Evolutionary conservation across 2,797 vertebrate species (phyloP).

Genomic region (Enteromius thamalakanensis): DNA sequence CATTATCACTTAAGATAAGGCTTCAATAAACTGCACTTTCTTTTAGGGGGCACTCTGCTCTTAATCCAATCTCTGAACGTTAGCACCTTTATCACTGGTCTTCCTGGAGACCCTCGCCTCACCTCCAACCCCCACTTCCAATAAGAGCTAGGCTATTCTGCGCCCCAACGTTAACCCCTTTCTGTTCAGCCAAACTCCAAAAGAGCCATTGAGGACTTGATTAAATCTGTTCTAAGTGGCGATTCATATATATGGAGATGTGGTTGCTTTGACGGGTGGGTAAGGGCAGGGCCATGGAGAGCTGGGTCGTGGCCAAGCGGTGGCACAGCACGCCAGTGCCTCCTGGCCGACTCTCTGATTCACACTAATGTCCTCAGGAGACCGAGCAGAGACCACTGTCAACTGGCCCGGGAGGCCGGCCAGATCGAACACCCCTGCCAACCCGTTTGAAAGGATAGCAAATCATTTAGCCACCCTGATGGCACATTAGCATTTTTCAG

Average conservation of each 20-base stretch:
- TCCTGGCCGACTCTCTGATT: conserved; percentile 74
- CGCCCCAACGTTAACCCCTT: conserved; percentile 37
- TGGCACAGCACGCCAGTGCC: conserved; percentile 68
- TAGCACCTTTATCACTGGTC: conserved; percentile 75
- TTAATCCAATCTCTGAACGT: conserved; percentile 79
- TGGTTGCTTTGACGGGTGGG: neutral
- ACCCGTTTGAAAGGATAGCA: conserved; percentile 78
- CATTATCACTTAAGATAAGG: conserved; percentile 81
- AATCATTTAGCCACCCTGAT: conserved; percentile 77
- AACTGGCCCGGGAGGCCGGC: conserved; percentile 73
- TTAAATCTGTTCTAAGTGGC: conserved; percentile 47
- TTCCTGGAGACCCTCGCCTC: conserved; percentile 37
- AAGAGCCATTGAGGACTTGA: conserved; percentile 33
- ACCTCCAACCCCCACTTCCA: conserved; percentile 23
- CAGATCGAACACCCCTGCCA: conserved; percentile 79
- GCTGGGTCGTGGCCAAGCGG: conserved; percentile 71
- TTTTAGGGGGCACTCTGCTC: conserved; percentile 76
- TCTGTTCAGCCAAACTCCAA: conserved; percentile 27
- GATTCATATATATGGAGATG: conserved; percentile 36
- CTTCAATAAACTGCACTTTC: conserved; percentile 76
- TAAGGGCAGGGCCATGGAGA: conserved; percentile 32
- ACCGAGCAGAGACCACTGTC: conserved; percentile 77
- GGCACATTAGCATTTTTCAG: conserved; percentile 76
- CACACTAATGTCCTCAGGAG: conserved; percentile 75
- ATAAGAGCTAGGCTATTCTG: conserved; percentile 12